phyloP scores from a whole-genome alignment of 2,113 vertebrate genomes.

The Struthio camelus region DNA sequence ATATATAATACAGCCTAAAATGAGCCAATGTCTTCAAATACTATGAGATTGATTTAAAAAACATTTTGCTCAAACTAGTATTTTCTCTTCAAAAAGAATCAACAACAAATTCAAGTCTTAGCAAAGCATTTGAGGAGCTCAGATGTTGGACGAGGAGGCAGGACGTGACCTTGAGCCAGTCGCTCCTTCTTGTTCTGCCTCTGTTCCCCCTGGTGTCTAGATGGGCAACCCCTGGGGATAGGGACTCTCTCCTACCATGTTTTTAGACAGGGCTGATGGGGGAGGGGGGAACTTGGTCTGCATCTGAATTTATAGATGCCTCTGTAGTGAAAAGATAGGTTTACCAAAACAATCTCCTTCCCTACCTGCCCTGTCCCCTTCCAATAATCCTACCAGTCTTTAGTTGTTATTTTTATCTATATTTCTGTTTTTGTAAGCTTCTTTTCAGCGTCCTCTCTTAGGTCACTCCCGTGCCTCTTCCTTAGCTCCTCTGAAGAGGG shows the following conservation, averaged over 20 bases:
- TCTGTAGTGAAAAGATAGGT: not conserved
- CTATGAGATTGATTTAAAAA: not conserved
- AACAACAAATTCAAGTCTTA: not conserved
- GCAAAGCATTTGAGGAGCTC: not conserved
- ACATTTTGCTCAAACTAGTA: not conserved
- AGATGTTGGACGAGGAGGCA: not conserved
- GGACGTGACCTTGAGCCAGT: not conserved
- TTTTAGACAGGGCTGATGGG: not conserved
- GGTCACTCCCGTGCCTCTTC: not conserved
- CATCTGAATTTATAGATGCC: too few relatives aligned
- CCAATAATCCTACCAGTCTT: not conserved
- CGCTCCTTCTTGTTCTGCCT: not conserved
- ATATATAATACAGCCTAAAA: not conserved
- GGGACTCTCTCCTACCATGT: not conserved
- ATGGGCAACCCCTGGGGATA: not conserved
- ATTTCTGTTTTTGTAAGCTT: not conserved
- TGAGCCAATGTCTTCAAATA: accelerated
- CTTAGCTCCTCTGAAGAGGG: not conserved
- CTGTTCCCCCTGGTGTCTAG: not conserved
- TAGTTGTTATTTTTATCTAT: not conserved
- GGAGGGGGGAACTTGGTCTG: too few relatives aligned
- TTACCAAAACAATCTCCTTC: not conserved
- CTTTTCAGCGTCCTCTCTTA: not conserved
- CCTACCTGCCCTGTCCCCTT: not conserved
- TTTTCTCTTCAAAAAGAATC: not conserved